phyloP scores from a whole-genome alignment of 2,888 invertebrate species.

The Drosophila anomalata region DNA sequence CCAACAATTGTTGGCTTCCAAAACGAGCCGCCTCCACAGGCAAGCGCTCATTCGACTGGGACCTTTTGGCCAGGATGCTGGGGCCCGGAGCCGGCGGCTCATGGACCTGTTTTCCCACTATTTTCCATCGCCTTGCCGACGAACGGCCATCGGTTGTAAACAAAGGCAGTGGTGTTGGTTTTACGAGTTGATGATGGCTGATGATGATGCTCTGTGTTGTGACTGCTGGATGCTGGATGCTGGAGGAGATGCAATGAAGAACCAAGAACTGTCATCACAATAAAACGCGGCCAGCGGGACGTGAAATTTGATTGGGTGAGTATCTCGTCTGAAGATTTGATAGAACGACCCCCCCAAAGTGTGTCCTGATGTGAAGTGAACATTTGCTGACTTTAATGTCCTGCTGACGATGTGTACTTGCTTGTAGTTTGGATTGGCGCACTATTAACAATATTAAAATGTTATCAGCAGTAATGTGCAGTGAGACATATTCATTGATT shows the following conservation, averaged over 20 bases:
- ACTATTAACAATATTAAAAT: background rate
- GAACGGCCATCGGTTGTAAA: conserved; percentile 34
- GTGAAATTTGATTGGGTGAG: conserved; percentile 60
- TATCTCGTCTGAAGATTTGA: conserved; percentile 45
- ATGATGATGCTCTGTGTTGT: conserved; percentile 18
- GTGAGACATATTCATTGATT: background rate
- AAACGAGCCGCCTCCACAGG: conserved; percentile 61
- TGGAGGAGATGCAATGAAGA: conserved; percentile 14
- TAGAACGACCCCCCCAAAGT: conserved; percentile 15
- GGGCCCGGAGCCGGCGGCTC: conserved; percentile 42
- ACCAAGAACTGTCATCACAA: conserved; percentile 57
- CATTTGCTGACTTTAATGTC: conserved; percentile 4
- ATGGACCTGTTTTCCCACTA: conserved; percentile 22
- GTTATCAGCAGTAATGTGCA: background rate
- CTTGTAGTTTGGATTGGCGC: background rate
- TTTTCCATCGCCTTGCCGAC: conserved; percentile 24
- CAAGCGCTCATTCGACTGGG: conserved; percentile 72
- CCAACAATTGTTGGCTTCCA: conserved; percentile 40
- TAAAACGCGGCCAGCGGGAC: conserved; percentile 57
- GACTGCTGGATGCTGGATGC: conserved; percentile 5
- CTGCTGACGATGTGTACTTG: conserved; percentile 8
- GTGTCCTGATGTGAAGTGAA: conserved; percentile 28
- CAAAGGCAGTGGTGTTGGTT: conserved; percentile 31
- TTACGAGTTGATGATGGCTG: conserved; percentile 36
- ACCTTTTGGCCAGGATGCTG: conserved; percentile 68